A percentile compares a stretch with the other conserved stretches of the same genome.
Conservation (phyloP, 2,797 vertebrate genomes). For the Tenualosa ilisha region DNA sequence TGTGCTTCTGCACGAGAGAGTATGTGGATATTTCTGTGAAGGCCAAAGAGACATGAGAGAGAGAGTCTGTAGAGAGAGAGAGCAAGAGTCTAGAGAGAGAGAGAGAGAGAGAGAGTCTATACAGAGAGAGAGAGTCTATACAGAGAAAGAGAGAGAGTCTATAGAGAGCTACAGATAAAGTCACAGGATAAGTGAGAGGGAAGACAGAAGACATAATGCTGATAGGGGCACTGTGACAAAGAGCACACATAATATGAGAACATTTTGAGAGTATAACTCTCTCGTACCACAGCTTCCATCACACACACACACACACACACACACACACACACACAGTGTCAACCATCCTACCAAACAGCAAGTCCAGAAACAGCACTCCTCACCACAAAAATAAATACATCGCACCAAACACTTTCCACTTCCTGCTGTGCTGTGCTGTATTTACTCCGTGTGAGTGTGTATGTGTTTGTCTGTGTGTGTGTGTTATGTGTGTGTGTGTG, state of each 20-base stretch:
- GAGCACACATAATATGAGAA: not conserved
- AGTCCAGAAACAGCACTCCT: slow-evolving; percentile 11
- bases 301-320: slow-evolving; percentile 27
- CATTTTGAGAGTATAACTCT: not conserved
- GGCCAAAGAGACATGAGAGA: no score
- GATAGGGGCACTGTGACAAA: not conserved
- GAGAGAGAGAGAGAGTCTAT: not conserved
- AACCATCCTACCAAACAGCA: not conserved
- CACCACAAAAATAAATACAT: slow-evolving; percentile 8
- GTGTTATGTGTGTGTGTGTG: not conserved
- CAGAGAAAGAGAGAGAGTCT: not conserved
- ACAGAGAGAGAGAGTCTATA: not conserved
- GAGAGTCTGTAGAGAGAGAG: not conserved
- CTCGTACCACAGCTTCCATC: not conserved
- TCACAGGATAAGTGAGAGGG: not conserved
- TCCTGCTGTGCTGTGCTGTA: not conserved
- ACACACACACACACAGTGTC: slow-evolving; percentile 16
- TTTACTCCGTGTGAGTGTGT: not conserved
- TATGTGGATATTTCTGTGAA: not conserved
- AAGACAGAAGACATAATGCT: not conserved
- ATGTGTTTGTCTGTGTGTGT: not conserved
- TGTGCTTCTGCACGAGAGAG: not conserved
- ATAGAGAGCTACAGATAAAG: not conserved
- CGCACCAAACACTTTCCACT: not conserved
- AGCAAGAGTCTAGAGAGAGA: not conserved